phyloP scores from a whole-genome alignment of 2,888 invertebrate species.

The Heteromurus nitidus region DNA sequence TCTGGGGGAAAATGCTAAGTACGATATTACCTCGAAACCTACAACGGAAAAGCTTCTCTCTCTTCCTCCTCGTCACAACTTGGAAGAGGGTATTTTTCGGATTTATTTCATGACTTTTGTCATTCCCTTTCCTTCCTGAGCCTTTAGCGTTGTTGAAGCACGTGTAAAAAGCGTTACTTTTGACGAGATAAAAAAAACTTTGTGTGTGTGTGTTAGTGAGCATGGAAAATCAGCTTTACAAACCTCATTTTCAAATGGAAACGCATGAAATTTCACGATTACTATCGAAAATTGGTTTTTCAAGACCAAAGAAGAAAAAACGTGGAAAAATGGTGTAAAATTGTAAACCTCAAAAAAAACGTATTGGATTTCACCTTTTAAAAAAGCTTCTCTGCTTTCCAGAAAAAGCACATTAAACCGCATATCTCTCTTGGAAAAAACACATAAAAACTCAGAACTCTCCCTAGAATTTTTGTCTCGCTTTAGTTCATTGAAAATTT shows the following conservation, averaged over 20 bases:
- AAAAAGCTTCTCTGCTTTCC: background rate
- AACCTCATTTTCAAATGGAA: conserved; percentile 63
- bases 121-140: conserved; percentile 21
- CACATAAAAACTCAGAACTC: no score
- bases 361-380: background rate
- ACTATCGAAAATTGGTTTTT: conserved; percentile 43
- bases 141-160: conserved; percentile 31
- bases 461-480: no score
- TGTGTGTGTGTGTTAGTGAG: background rate
- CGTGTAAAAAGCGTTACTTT: conserved; percentile 21
- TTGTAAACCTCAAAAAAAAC: no score
- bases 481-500: background rate
- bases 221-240: conserved; percentile 38
- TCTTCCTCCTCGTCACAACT: no score
- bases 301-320: no score
- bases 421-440: no score
- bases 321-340: background rate
- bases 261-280: conserved; percentile 60
- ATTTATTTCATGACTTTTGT: conserved; percentile 61
- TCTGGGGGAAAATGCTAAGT: conserved; percentile 50
- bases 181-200: no score
- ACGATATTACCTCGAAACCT: background rate
- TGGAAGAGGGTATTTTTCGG: conserved; percentile 36
- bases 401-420: no score
- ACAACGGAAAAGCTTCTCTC: no score